These are phyloP conservation scores for Prunella himalayana DNA, from an alignment of 2,113 vertebrate species.

Conservation along the genomic window DNA sequence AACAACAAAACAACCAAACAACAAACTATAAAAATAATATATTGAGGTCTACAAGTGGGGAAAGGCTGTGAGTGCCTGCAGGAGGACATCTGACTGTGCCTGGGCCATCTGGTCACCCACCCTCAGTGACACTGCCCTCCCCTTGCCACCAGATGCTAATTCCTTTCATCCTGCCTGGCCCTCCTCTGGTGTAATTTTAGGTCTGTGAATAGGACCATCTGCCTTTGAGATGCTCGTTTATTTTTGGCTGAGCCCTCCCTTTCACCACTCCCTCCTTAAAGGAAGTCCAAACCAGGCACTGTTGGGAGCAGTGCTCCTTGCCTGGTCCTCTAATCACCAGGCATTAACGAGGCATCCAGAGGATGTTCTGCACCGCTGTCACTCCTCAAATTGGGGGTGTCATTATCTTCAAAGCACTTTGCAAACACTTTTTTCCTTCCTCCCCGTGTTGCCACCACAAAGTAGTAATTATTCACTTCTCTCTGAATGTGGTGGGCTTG, in stretches of 20 bases:
- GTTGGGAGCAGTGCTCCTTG: background rate
- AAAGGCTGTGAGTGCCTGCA: background rate
- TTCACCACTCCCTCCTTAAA: slow-evolving; percentile 39
- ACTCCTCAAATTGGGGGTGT: background rate
- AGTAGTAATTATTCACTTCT: slow-evolving; percentile 25
- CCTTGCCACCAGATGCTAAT: slow-evolving; percentile 16
- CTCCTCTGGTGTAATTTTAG: slow-evolving; percentile 34
- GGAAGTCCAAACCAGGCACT: background rate
- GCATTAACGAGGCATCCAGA: background rate
- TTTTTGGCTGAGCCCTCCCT: slow-evolving; percentile 19
- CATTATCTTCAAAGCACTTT: slow-evolving; percentile 18
- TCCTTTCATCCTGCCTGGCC: slow-evolving; percentile 46
- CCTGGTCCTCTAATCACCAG: background rate
- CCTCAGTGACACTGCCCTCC: background rate
- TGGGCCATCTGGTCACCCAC: slow-evolving; percentile 23
- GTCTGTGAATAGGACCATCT: slow-evolving; percentile 50
- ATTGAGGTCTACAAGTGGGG: background rate
- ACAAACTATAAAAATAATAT: background rate
- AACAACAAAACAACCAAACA: background rate
- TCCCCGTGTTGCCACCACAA: background rate
- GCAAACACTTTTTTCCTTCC: background rate
- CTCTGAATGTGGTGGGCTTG: background rate
- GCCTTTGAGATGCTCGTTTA: slow-evolving; percentile 45
- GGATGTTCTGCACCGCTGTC: background rate
- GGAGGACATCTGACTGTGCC: background rate